Evolutionary conservation across 2,113 vertebrate species (phyloP), one percentile per base, ranked within the genome.

Genomic region (Pyxicephalus adspersus): DNA sequence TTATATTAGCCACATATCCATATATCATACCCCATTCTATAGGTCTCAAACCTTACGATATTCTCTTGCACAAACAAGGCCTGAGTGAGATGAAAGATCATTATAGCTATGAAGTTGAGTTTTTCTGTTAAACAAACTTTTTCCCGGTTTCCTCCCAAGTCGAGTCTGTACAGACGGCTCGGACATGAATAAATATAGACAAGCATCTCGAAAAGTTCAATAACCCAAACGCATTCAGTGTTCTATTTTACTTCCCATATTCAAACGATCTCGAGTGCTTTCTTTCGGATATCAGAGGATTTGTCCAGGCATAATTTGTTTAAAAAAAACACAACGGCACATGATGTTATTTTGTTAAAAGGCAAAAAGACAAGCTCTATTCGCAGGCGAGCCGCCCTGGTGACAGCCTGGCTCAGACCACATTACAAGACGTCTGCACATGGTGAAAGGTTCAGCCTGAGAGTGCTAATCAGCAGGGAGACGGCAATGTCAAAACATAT

Each of bases 401-500:
- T 75, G 80, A 82, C 70, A 58, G 70, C 58, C 38, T n/a, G 6
- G 50, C 51, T 66, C 70, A 57, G 61, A 28, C 50, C 45, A 28
- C 16, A 52, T 74, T 81, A 66, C 51, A 75, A 75, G 13, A 73
- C 31, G 58, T 73, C 67, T 28, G 22, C 1, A 50, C 45, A 22
- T 20, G 60, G 58, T 81, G 78, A 73, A 25, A 64, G 51, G 52
- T 66, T 29, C 80, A 54, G 80, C 22, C 61, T 25, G 17, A 66
- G 70, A 75, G 38, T 57, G 80, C 54, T 58, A 61, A 74, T 74
- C 70, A 65, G 16, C 51, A 26, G 79, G 79, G 79, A 81, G 52
- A 73, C 45, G 73, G 45, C 68, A 66, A 20, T 74, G 80, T 82
- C 80, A 82, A 45, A 73, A 73, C 68, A 19, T 54, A 57, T 78